Percentiles rank a stretch among this genome's conserved stretches.
Evolutionary conservation across 2,888 invertebrate genomes (phyloP).

Genomic region (Emmelina monodactyla): DNA sequence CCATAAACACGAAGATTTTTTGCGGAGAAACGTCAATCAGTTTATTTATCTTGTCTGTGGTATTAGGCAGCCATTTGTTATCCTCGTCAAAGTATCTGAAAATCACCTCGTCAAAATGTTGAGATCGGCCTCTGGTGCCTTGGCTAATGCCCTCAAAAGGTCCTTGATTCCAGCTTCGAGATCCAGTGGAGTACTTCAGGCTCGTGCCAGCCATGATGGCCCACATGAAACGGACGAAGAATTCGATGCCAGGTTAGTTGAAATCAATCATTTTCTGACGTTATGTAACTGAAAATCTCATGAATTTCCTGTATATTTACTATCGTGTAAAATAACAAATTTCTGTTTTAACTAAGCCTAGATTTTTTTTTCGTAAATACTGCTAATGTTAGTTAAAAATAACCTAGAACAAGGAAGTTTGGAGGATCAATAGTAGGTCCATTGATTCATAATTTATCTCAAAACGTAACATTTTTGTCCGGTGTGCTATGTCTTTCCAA

Average conservation of each 20-base stretch:
- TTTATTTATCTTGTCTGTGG: constrained; percentile 10
- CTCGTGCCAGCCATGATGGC: constrained; percentile 47
- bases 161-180: constrained; percentile 40
- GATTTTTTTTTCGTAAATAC: too few relatives aligned
- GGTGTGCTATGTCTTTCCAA: too few relatives aligned
- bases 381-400: too few relatives aligned
- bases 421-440: too few relatives aligned
- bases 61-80: constrained; percentile 52
- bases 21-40: too few relatives aligned
- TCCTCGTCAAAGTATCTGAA: constrained; percentile 34
- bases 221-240: constrained; percentile 81
- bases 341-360: too few relatives aligned
- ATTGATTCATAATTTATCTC: too few relatives aligned
- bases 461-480: too few relatives aligned
- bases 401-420: too few relatives aligned
- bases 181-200: constrained; percentile 34
- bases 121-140: constrained; percentile 48
- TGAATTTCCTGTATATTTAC: background rate
- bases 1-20: too few relatives aligned
- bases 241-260: constrained; percentile 75
- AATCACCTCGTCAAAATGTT: constrained; percentile 46
- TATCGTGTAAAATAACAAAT: too few relatives aligned
- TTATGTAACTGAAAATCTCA: constrained; percentile 55
- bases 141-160: constrained; percentile 45
- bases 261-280: constrained; percentile 33